Conservation (phyloP, 2,113 vertebrate species). For the Pica pica region DNA sequence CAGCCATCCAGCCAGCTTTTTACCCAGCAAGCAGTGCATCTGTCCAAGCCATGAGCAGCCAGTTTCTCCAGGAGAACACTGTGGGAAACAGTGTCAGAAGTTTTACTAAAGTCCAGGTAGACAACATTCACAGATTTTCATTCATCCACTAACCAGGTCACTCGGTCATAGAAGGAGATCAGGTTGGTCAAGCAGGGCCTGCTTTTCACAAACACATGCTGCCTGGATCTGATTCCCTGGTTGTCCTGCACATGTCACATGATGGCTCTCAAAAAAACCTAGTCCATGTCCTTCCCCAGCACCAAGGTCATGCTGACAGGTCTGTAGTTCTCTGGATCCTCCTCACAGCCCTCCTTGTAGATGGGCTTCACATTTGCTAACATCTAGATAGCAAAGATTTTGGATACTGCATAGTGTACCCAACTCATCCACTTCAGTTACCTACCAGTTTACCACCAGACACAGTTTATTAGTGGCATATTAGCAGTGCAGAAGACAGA, state of each 20-base stretch:
- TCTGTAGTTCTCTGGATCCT: not conserved
- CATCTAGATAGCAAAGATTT: not conserved
- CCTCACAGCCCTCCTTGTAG: not conserved
- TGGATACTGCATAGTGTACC: not conserved
- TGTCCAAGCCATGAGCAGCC: not conserved
- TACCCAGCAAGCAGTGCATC: not conserved
- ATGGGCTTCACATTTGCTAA: not conserved
- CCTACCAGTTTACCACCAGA: not conserved
- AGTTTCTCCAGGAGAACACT: not conserved
- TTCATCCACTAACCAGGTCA: not conserved
- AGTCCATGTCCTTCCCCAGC: not conserved
- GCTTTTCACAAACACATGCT: not conserved
- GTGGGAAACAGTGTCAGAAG: not conserved
- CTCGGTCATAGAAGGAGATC: not conserved
- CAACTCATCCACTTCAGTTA: not conserved
- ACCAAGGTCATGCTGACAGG: not conserved
- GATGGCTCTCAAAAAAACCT: not conserved
- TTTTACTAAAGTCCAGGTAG: not conserved
- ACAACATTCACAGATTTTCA: not conserved
- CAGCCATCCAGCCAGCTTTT: not conserved
- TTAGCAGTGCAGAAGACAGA: not conserved
- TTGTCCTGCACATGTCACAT: fast-evolving
- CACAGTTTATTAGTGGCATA: not conserved
- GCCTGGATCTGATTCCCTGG: not conserved
- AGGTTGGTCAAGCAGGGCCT: not conserved